These are phyloP conservation scores for Carassius carassius DNA, from an alignment of 2,113 vertebrate species.

Conservation along the genomic window DNA sequence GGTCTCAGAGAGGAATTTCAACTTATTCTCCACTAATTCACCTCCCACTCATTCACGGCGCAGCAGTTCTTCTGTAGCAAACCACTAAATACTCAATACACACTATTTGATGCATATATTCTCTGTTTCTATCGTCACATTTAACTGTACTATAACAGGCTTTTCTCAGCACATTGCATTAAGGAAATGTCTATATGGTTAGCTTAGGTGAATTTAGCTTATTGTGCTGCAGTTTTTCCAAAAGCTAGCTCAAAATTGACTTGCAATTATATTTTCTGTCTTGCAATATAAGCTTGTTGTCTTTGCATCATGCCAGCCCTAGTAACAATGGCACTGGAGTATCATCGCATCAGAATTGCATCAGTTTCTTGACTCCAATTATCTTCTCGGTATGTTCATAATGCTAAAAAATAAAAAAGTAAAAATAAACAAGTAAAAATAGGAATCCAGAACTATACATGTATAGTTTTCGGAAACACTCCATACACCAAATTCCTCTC, in stretches of 20 bases:
- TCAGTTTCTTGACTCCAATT: not conserved
- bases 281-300: not conserved
- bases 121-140: slow-evolving; percentile 9
- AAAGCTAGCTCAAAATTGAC: slow-evolving; percentile 24
- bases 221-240: not conserved
- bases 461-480: not conserved
- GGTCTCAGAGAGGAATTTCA: slow-evolving; percentile 61
- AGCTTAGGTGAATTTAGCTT: slow-evolving; percentile 23
- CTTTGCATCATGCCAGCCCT: not conserved
- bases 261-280: slow-evolving; percentile 1
- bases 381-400: slow-evolving; percentile 41
- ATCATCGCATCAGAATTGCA: not conserved
- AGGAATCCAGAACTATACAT: not conserved
- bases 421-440: not conserved
- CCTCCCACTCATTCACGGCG: slow-evolving; percentile 44
- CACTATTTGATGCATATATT: slow-evolving; percentile 27
- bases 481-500: slow-evolving; percentile 47
- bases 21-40: slow-evolving; percentile 32
- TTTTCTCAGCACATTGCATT: slow-evolving; percentile 62
- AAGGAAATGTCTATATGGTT: slow-evolving; percentile 41
- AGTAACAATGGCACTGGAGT: not conserved
- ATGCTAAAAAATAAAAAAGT: not conserved
- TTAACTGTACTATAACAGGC: slow-evolving; percentile 53
- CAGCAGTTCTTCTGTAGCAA: slow-evolving; percentile 46
- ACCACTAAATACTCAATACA: slow-evolving; percentile 60